phyloP scores from a whole-genome alignment of 2,797 vertebrate genomes.

The Melopsittacus undulatus region DNA sequence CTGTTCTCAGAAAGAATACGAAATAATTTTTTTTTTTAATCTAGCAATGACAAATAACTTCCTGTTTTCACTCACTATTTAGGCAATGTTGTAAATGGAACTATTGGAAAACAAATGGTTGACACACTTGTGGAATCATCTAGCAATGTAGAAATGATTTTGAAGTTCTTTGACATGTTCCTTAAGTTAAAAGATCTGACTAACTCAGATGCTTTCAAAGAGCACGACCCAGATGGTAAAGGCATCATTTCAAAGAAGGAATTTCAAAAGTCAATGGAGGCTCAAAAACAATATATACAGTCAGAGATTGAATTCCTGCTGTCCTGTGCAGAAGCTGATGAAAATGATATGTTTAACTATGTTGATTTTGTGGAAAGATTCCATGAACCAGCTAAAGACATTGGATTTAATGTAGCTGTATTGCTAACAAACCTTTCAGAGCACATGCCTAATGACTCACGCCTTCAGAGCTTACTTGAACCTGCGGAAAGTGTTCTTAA shows the following conservation, averaged over 20 bases:
- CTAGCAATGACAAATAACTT: conserved; percentile 9
- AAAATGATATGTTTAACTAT: conserved; percentile 98
- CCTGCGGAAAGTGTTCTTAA: conserved; percentile 95
- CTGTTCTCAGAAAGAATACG: background rate
- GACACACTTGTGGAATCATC: conserved; percentile 98
- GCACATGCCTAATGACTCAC: conserved; percentile 95
- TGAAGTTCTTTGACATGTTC: conserved; percentile 99
- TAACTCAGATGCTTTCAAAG: conserved; percentile 94
- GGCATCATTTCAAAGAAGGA: conserved; percentile 98
- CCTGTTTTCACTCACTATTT: conserved; percentile 24
- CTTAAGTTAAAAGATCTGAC: conserved; percentile 98
- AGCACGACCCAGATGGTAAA: conserved; percentile 92
- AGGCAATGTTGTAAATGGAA: conserved; percentile 99
- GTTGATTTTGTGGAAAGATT: conserved; percentile 94
- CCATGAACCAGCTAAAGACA: conserved; percentile 97
- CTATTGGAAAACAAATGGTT: conserved; percentile 99
- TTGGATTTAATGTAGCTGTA: conserved; percentile 97
- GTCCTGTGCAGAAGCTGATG: conserved; percentile 94
- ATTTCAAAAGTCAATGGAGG: conserved; percentile 99
- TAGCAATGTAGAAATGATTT: conserved; percentile 98
- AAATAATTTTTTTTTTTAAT: background rate
- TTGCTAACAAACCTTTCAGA: conserved; percentile 95
- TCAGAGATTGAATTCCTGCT: conserved; percentile 97
- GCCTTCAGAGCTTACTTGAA: conserved; percentile 89
- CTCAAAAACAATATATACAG: conserved; percentile 96